These are phyloP conservation scores for Okamejei kenojei DNA, from an alignment of 2,797 vertebrate genomes.

Conservation along the genomic window DNA sequence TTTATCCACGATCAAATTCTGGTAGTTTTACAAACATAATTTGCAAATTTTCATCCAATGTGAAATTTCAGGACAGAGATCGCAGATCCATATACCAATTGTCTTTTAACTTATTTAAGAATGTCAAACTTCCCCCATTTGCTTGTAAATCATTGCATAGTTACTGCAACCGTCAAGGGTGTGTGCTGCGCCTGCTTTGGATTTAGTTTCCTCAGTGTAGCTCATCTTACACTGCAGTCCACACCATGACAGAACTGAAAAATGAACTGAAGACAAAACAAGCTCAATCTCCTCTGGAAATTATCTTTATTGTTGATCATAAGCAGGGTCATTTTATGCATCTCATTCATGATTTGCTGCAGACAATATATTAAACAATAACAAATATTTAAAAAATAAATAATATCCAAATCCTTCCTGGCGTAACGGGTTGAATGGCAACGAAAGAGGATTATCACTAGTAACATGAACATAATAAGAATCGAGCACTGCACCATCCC, in stretches of 20 bases:
- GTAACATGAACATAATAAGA: not conserved
- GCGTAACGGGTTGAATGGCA: not conserved
- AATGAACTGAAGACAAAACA: not conserved
- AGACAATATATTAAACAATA: conserved; percentile 35
- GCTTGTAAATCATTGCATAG: not conserved
- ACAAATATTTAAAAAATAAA: conserved; percentile 11
- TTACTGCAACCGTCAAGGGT: not conserved
- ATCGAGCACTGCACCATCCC: not conserved
- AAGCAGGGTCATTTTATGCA: not conserved
- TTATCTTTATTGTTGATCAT: conserved; percentile 10
- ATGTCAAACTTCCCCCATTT: not conserved
- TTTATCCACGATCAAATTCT: not conserved
- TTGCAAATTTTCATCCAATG: too few species aligned
- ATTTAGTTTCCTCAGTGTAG: not conserved
- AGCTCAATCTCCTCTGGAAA: not conserved
- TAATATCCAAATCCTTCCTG: conserved; percentile 12
- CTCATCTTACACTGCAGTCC: too few species aligned
- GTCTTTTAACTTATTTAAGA: not conserved
- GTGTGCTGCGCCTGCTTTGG: not conserved
- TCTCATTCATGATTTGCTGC: conserved; percentile 11
- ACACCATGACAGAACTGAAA: not conserved
- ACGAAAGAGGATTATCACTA: not conserved
- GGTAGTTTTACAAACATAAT: too few species aligned
- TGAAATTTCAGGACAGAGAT: not conserved
- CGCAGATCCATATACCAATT: not conserved